Percentiles rank a stretch among this genome's conserved stretches.
Conservation (phyloP, 2,113 vertebrate species). For the Pimephales promelas region DNA sequence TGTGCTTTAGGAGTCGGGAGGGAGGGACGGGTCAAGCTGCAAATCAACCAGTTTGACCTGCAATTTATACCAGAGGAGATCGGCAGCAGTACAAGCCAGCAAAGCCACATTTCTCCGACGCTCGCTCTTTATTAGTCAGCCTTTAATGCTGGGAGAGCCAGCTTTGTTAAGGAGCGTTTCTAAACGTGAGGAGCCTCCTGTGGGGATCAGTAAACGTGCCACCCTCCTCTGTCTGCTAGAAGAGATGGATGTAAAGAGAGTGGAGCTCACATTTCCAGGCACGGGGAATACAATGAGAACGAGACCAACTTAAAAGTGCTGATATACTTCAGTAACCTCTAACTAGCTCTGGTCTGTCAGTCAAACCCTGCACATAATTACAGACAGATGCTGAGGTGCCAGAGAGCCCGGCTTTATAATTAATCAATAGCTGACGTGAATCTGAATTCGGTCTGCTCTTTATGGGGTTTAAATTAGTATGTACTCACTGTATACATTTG, state of each 20-base stretch:
- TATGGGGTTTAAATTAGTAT: background rate
- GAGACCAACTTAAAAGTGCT: constrained; percentile 23
- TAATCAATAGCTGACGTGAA: background rate
- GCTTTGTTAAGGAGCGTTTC: constrained; percentile 46
- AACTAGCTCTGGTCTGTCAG: constrained; percentile 23
- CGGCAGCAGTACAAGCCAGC: constrained; percentile 60
- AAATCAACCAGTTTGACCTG: constrained; percentile 73
- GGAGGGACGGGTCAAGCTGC: constrained; percentile 64
- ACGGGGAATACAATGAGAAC: background rate
- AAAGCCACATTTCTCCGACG: constrained; percentile 8
- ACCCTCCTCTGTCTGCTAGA: constrained; percentile 20
- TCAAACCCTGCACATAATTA: constrained; percentile 1
- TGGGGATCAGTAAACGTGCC: constrained; percentile 33
- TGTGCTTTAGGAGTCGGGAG: constrained; percentile 63
- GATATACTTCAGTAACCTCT: constrained; percentile 34
- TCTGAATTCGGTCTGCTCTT: background rate
- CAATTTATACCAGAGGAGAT: constrained; percentile 68
- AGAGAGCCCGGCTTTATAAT: background rate
- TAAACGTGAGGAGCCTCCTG: constrained; percentile 42
- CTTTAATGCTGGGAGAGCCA: constrained; percentile 37
- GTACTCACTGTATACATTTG: background rate
- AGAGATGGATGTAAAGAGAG: constrained; percentile 21
- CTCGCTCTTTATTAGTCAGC: constrained; percentile 44
- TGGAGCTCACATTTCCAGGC: constrained; percentile 5
- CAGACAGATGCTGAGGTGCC: constrained; percentile 12